Percentiles rank a stretch among this genome's conserved stretches.
Conservation (phyloP, 2,113 vertebrate species). For the Atractosteus spatula region DNA sequence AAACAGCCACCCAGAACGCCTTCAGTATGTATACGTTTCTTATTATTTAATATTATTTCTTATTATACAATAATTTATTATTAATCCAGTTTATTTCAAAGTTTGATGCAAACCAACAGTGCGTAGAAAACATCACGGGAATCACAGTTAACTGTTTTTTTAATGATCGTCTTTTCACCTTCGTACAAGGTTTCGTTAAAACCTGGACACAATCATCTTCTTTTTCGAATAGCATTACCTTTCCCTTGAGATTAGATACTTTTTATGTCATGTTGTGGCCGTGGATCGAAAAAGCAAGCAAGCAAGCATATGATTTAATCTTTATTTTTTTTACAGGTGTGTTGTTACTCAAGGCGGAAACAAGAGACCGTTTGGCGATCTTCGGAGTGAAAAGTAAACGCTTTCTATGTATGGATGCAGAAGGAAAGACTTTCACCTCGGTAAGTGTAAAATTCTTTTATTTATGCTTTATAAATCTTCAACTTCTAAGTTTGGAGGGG, state of each 20-base stretch:
- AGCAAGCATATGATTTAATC: background rate
- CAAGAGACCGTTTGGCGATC: constrained; percentile 68
- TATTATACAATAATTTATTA: background rate
- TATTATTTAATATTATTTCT: background rate
- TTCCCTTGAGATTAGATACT: too few species aligned
- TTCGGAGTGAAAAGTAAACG: constrained; percentile 70
- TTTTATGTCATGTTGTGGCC: too few species aligned
- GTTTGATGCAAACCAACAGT: too few species aligned
- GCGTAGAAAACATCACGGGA: too few species aligned
- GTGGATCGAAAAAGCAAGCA: too few species aligned
- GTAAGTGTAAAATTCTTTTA: constrained; percentile 64
- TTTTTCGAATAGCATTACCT: too few species aligned
- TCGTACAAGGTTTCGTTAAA: too few species aligned
- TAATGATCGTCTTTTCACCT: too few species aligned
- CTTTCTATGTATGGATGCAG: constrained; percentile 74
- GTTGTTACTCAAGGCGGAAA: constrained; percentile 61
- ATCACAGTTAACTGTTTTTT: too few species aligned
- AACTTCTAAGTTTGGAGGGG: too few species aligned
- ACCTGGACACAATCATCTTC: too few species aligned
- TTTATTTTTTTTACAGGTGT: constrained; percentile 65
- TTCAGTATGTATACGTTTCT: constrained; percentile 70
- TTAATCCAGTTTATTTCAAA: background rate
- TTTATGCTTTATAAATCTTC: background rate
- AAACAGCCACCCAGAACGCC: constrained; percentile 58
- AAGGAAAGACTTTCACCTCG: constrained; percentile 67